Evolutionary conservation across 1,140 invertebrate genomes (phyloP), one percentile per base, ranked within the genome.

Genomic region (Ooceraea biroi): DNA sequence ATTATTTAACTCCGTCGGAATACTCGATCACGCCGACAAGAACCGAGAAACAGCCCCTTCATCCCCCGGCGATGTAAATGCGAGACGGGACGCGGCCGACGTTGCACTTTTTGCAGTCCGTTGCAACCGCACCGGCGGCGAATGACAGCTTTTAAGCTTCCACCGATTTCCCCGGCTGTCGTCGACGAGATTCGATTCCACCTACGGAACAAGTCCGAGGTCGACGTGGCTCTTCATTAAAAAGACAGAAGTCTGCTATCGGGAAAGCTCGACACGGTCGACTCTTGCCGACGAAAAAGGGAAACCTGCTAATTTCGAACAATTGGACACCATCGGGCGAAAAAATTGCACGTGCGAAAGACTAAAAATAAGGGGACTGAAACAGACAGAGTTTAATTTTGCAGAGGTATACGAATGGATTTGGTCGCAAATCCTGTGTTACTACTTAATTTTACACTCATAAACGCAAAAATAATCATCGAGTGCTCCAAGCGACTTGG

Each of bases 1-100:
- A 80, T 80, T 80, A 80, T 80, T 80, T 80, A 80, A 80, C 76
- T 69, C 76, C 65, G 55, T 44, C 68, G 76, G 76, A 80, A 80
- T 80, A 80, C 50, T 71, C 76, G 76, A 80, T 80, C 57, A 65
- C 76, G 36, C 36, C 36, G 36, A 7, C 7, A 36, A 69, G 36
- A 57, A 80, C 63, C 65, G 65, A 80, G 76, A 80, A 68, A 80
- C 65, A 69, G 71, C 69, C 69, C 69, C 76, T 50, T 44, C n/a
- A n/a, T n/a, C n/a, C 36, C 50, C 44, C 41, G 65, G 12, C 76
- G 36, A 65, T 69, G 65, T 80, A 80, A 80, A 80, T 80, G 76
- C 76, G 65, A 80, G 76, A 69, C 76, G 76, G 57, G 76, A 80
- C 44, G 76, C 66, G 57, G 76, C 76, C 76, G 76, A 80, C 76